phyloP scores from a whole-genome alignment of 2,113 vertebrate species.

The Beaufortia kweichowensis region DNA sequence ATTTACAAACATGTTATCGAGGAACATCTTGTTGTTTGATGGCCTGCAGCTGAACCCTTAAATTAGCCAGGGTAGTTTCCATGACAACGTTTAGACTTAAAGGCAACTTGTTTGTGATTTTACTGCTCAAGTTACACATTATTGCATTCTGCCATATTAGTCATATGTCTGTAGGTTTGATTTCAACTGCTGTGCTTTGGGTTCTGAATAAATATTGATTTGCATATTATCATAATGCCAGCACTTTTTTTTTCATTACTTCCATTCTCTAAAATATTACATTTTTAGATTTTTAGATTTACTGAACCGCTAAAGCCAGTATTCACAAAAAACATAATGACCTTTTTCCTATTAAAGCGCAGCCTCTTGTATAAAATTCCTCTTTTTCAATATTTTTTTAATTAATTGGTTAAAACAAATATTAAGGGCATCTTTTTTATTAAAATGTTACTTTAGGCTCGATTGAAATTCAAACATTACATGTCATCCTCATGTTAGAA shows the following conservation, averaged over 20 bases:
- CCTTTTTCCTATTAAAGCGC: no score
- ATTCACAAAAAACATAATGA: not conserved
- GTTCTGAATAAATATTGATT: not conserved
- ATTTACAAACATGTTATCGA: conserved; percentile 21
- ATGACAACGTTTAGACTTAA: conserved; percentile 42
- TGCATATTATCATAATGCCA: not conserved
- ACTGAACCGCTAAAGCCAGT: not conserved
- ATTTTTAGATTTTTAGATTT: not conserved
- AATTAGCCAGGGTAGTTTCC: conserved; percentile 35
- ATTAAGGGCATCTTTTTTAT: no score
- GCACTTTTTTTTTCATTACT: no score
- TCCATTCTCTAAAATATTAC: no score
- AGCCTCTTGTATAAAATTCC: no score
- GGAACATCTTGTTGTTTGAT: conserved; percentile 31
- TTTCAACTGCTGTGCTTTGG: not conserved
- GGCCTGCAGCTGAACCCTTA: conserved; percentile 24
- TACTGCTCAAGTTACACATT: conserved; percentile 2
- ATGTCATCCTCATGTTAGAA: no score
- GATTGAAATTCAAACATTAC: no score
- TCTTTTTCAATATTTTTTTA: no score
- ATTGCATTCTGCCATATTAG: conserved; percentile 3
- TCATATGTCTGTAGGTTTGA: not conserved
- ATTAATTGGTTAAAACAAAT: no score
- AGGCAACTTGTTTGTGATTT: not conserved
- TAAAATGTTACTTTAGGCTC: no score